Base-by-base conservation (phyloP, 2,797 vertebrate species). In the Chiroxiphia lanceolata region DNA sequence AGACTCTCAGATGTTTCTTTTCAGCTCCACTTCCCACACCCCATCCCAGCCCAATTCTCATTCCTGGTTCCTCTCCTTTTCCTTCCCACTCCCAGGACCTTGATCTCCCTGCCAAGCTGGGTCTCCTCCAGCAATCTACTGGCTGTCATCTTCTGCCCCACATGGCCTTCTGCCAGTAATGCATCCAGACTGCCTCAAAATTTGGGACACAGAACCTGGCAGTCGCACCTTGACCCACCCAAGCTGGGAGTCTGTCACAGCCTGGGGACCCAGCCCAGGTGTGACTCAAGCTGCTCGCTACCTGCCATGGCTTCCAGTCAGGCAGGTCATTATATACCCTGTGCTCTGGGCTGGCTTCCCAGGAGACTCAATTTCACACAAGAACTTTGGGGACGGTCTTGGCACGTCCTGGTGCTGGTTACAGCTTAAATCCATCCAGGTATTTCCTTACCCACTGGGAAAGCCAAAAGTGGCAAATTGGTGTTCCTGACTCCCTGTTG, bases 191-290 rank as follows among this genome's bases (percentile, higher is more conserved):
- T 84, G 86, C 72, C 80, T 87, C 83, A 80, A 76, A 88, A 90
- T 89, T 64, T 68, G 67, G 68, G 85, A 64, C 72, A 76, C 23
- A 36, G 75, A 64, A 42, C 33, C 82, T 93, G 89, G 74, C 89
- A 91, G 18, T 65, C 56, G 51, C 60, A 64, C 67, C 48, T 78
- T 56, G 79, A 93, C 77, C 87, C 94, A 87, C 91, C 80, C 90
- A 89, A 69, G 20, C 70, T 51, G 74, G 65, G 76, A 83, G 79
- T 78, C 77, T 69, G 6, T 90, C 2, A 0, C 91, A 82, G 89
- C 89, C 89, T 68, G 71, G 85, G 69, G 87, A 92, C 75, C 80
- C 88, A 94, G 88, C 95, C 89, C 86, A 94, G 31, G 19, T 67
- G 60, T 89, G 90, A 80, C 61, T 87, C 90, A 88, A 87, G 63